phyloP scores from a whole-genome alignment of 2,113 vertebrate genomes.

The Bubalus kerabau region DNA sequence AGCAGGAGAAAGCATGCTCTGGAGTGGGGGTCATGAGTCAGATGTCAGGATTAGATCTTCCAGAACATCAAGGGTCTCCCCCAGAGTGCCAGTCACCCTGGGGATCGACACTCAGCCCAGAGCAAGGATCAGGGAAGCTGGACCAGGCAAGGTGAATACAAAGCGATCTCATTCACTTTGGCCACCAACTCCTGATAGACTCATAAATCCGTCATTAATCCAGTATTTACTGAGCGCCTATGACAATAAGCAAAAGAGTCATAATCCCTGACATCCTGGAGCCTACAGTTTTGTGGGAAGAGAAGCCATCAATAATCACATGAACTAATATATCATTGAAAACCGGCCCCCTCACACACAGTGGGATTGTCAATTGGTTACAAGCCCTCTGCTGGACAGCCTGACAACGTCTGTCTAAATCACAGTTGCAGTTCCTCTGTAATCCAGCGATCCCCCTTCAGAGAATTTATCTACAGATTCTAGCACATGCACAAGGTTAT shows the following conservation, averaged over 20 bases:
- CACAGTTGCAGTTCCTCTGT: neutral
- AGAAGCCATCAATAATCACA: neutral
- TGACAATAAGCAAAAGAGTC: neutral
- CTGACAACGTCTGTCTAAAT: neutral
- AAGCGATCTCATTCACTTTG: neutral
- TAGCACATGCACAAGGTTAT: neutral
- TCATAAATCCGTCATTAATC: neutral
- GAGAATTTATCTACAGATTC: neutral
- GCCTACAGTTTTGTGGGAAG: neutral
- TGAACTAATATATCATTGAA: neutral
- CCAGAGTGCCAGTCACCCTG: neutral
- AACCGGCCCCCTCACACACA: neutral
- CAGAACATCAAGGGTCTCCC: neutral
- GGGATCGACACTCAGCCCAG: neutral
- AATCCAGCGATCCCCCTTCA: neutral
- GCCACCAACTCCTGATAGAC: neutral
- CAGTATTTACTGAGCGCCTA: neutral
- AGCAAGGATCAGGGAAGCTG: neutral
- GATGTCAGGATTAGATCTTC: neutral
- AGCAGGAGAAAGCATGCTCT: neutral
- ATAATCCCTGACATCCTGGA: neutral
- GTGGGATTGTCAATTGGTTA: neutral
- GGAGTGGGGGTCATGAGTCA: neutral
- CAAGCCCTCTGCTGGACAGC: neutral
- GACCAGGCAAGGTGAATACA: neutral